Base-by-base conservation (phyloP, 1,140 invertebrate species). In the Homarus americanus region DNA sequence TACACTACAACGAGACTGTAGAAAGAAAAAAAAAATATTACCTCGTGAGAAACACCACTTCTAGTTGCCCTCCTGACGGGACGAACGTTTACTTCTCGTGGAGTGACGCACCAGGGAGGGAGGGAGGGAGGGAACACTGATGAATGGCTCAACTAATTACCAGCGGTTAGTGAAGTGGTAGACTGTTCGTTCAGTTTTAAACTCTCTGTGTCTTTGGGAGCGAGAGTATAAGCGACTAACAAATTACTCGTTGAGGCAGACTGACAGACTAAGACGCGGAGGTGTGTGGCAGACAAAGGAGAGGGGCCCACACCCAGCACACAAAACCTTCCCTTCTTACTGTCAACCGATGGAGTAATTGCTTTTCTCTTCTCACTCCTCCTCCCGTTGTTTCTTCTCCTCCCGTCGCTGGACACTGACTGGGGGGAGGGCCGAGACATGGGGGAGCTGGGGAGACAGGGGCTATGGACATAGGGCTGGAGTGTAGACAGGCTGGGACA, bases 81-180 rank as follows among this genome's bases (percentile, higher is more conserved):
- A n/a, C n/a, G n/a, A n/a, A n/a, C n/a, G n/a, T n/a, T n/a, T n/a
- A n/a, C n/a, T n/a, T n/a, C n/a, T 49, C 44, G 17, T 17, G 44
- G 9, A 49, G 17, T 9, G 2, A 49, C 44, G 44, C 9, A 49
- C 44, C 17, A 49, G 44, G 15, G 9, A 10, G 53, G 53, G 20
- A 17, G 2, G 20, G 53, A 2, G 2, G 20, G 53, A 24, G 20
- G 10, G 78, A 44, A 80, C 78, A 28, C 20, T 80, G 78, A 80
- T 80, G 78, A 80, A 80, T 80, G 78, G 78, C 44, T 80, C 78
- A 80, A 80, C 41, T 80, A 80, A 80, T 80, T 80, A 53, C 78
- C 78, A 80, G 44, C 78, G 44, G 78, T 80, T 80, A 80, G 78
- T 80, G 78, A 44, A 80, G 78, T 80, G 44, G 78, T 80, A 38